phyloP scores from a whole-genome alignment of 2,888 invertebrate genomes.

The Eupeodes luniger region DNA sequence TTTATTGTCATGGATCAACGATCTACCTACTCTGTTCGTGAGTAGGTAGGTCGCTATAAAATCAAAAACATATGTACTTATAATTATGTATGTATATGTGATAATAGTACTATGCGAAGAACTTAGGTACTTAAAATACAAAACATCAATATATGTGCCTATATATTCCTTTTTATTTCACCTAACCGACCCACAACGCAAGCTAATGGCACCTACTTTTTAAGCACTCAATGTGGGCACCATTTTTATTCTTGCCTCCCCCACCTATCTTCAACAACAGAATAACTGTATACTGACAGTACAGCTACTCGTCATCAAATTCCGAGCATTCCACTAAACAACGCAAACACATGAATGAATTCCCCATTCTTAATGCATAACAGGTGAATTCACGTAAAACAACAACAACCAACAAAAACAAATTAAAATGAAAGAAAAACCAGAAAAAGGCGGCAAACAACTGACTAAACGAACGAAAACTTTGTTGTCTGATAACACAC shows the following conservation, averaged over 20 bases:
- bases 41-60: background rate
- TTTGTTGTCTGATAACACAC: conserved; percentile 60
- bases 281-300: conserved; percentile 62
- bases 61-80: no score
- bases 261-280: conserved; percentile 11
- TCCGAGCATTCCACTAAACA: conserved; percentile 65
- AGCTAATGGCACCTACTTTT: conserved; percentile 34
- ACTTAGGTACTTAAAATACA: background rate
- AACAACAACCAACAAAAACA: conserved; percentile 35
- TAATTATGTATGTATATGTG: background rate
- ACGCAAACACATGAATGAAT: conserved; percentile 72
- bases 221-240: background rate
- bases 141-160: background rate
- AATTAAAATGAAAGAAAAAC: conserved; percentile 22
- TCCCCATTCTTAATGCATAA: conserved; percentile 66
- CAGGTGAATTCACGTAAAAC: conserved; percentile 70
- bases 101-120: background rate
- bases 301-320: conserved; percentile 68
- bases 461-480: conserved; percentile 34
- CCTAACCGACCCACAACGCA: conserved; percentile 33
- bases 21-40: conserved; percentile 17
- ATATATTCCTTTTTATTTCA: background rate
- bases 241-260: background rate
- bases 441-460: conserved; percentile 64
- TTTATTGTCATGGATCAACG: conserved; percentile 21